A percentile compares a stretch with the other conserved stretches of the same genome.
Evolutionary conservation across 2,113 vertebrate genomes (phyloP).

Genomic region (Terrapene triunguis): DNA sequence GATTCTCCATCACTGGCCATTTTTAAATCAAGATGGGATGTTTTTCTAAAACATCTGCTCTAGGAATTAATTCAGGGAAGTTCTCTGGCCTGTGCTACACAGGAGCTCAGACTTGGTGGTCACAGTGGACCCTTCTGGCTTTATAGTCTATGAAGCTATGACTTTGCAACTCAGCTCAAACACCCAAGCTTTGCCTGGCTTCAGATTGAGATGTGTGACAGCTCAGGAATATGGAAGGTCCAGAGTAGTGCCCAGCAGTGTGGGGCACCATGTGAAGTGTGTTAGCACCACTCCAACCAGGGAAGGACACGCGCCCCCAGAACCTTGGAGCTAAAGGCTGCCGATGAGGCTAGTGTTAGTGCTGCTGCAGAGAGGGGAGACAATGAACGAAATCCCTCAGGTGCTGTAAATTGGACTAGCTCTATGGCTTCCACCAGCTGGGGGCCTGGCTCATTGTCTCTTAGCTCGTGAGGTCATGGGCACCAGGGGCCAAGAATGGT

Average conservation of each 20-base stretch:
- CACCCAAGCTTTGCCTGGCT: background rate
- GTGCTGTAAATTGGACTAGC: background rate
- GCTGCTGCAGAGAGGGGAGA: no score
- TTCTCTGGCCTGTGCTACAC: background rate
- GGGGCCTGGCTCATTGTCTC: background rate
- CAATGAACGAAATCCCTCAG: no score
- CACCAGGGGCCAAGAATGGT: background rate
- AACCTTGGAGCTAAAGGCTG: background rate
- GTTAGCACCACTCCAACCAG: background rate
- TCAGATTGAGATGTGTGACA: background rate
- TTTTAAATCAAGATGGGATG: no score
- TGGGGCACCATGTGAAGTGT: background rate
- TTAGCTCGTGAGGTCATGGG: fast-evolving
- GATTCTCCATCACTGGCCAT: no score
- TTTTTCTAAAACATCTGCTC: background rate
- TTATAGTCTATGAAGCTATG: background rate
- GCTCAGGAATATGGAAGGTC: background rate
- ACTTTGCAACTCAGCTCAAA: background rate
- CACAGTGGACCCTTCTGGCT: background rate
- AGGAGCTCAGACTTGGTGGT: background rate
- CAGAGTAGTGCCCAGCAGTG: background rate
- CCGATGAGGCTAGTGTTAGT: no score
- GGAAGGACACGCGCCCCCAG: background rate
- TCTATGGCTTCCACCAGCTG: background rate
- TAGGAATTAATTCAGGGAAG: background rate